phyloP scores from a whole-genome alignment of 2,888 invertebrate species.

The Acleris laterana region DNA sequence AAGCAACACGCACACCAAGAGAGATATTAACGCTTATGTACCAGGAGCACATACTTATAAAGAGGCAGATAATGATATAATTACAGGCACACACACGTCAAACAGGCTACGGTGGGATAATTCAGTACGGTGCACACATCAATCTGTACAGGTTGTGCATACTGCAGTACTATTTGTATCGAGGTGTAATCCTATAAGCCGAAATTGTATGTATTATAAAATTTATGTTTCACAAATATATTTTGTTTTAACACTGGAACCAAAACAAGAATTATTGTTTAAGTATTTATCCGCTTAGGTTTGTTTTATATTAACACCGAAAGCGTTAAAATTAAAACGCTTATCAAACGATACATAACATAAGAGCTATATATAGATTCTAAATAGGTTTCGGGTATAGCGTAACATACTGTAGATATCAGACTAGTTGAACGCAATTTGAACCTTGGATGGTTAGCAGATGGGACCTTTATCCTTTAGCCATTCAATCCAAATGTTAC shows the following conservation, averaged over 20 bases:
- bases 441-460: too few species aligned
- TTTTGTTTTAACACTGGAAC: not conserved
- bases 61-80: conserved; percentile 39
- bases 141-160: not conserved
- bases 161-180: not conserved
- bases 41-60: conserved; percentile 35
- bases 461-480: too few species aligned
- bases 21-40: conserved; percentile 15
- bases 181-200: not conserved
- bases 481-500: too few species aligned
- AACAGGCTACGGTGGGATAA: conserved; percentile 30
- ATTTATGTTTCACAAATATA: not conserved
- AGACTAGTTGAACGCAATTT: too few species aligned
- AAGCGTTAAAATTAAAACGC: too few species aligned
- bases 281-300: too few species aligned
- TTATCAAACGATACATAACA: too few species aligned
- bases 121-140: conserved; percentile 34
- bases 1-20: conserved; percentile 10
- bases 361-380: too few species aligned
- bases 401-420: too few species aligned
- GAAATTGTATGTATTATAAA: conserved; percentile 9
- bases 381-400: too few species aligned
- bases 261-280: too few species aligned
- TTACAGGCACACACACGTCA: conserved; percentile 37
- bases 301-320: too few species aligned